These are phyloP conservation scores for Euura saliciscinereae DNA, from an alignment of 1,140 invertebrate genomes.

Conservation along the genomic window DNA sequence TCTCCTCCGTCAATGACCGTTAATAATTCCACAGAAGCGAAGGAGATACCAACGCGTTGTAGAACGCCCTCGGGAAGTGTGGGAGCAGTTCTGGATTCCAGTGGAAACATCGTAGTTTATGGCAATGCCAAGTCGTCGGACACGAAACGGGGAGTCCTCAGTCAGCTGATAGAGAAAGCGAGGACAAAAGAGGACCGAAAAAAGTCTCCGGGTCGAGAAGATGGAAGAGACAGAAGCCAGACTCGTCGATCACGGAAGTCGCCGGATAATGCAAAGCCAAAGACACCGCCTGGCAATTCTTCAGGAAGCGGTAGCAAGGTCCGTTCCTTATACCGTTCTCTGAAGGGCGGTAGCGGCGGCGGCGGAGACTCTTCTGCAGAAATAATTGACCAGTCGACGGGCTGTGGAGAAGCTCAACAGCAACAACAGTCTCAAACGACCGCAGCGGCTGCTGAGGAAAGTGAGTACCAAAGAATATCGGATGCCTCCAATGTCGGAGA, in stretches of 20 bases:
- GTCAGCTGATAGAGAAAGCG: conserved; percentile 64
- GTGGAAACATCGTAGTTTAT: conserved; percentile 56
- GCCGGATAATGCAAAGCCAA: conserved; percentile 57
- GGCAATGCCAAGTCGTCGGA: conserved; percentile 48
- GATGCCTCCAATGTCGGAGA: conserved; percentile 59
- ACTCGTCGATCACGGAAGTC: conserved; percentile 56
- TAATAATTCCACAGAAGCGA: conserved; percentile 38
- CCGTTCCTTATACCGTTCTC: conserved; percentile 48
- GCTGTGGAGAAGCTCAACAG: conserved; percentile 43
- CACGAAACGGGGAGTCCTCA: conserved; percentile 58
- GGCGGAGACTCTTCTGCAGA: conserved; percentile 44
- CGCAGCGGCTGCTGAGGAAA: conserved; percentile 51
- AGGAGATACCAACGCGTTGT: conserved; percentile 52
- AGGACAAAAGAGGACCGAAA: conserved; percentile 61
- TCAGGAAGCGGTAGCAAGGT: conserved; percentile 53
- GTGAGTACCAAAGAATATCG: conserved; percentile 69
- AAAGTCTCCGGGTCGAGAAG: conserved; percentile 57
- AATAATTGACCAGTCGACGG: conserved; percentile 42
- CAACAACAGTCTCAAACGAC: conserved; percentile 34
- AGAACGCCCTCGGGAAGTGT: conserved; percentile 49
- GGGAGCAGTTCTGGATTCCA: conserved; percentile 51
- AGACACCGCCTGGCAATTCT: conserved; percentile 52
- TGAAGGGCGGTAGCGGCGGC: conserved; percentile 37
- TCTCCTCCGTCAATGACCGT: neutral
- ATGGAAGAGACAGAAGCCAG: conserved; percentile 48